Conservation (phyloP, 2,113 vertebrate genomes). For the Oreochromis niloticus region DNA sequence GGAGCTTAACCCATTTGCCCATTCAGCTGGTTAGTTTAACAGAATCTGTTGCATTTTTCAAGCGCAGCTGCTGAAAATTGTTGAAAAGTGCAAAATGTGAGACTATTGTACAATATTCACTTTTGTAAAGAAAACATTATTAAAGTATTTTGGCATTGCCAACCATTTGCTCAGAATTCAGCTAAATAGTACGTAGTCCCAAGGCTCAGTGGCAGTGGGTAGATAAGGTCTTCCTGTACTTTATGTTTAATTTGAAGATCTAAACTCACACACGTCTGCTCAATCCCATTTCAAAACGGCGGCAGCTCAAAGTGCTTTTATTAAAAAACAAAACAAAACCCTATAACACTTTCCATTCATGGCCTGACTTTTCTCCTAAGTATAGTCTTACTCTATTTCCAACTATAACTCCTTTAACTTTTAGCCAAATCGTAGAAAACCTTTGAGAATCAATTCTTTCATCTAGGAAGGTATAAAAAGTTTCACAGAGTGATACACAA, state of each 20-base stretch:
- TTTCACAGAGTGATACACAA: not conserved
- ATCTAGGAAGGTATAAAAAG: not conserved
- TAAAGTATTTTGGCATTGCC: not conserved
- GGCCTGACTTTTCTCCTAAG: not conserved
- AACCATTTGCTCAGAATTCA: not conserved
- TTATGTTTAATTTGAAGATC: not conserved
- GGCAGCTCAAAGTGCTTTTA: not conserved
- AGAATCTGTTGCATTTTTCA: not conserved
- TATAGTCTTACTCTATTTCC: not conserved
- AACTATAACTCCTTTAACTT: not conserved
- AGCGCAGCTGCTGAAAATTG: not conserved
- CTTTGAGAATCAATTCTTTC: not conserved
- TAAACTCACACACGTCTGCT: not conserved
- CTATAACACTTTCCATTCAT: not conserved
- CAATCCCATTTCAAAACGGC: too few relatives aligned
- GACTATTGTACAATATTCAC: not conserved
- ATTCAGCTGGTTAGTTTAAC: not conserved
- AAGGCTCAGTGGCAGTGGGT: conserved; percentile 15
- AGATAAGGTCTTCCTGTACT: not conserved
- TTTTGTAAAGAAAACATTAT: not conserved
- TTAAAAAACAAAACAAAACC: not conserved
- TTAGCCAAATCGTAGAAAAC: not conserved
- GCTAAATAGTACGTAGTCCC: not conserved
- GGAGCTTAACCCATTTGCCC: not conserved
- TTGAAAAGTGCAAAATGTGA: not conserved